Evolutionary conservation across 2,113 vertebrate species (phyloP), one percentile per base, ranked within the genome.

Genomic region (Cololabis saira): DNA sequence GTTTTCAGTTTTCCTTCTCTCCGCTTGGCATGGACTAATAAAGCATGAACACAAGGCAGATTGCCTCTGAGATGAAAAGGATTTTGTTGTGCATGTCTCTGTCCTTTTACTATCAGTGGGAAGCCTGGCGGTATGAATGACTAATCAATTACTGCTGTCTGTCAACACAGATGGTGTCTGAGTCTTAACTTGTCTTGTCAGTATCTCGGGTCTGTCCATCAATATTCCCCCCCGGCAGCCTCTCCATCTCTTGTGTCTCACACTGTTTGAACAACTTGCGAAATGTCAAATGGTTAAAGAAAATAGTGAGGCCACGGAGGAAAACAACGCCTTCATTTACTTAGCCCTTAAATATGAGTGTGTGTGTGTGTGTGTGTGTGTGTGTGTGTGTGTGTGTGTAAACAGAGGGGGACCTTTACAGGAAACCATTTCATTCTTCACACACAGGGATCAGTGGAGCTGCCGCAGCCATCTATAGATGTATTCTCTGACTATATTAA

Each of bases 231-330:
- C 65, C 43, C 40, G n/a, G 64, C 40, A 75, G 19, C 12, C 50
- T 67, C 62, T 71, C 78, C 60, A 7, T 64, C 45, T 33, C 62
- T 48, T 10, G 6, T 61, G 13, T 4, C 70, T 83, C 60, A 45
- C 62, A 47, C 50, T 53, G 83, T 67, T 76, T 67, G 69, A 82
- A 69, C 65, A 81, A 79, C 72, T 57, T 8, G 6, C 21, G 3
- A 88, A 90, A 90, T 89, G 85, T 89, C 85, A 90, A 77, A 71
- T 4, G 60, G 42, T 74, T 68, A 6, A 67, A 78, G 50, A 73
- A 74, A 63, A 56, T 3, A 55, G 21, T 41, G 44, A 21, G 58
- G 52, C 19, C 49, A 15, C 16, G 22, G 56, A 61, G 51, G 67
- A 67, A 61, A 69, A 62, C 67, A 65, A 45, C 52, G 8, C 47